These are phyloP conservation scores for Andrena bucephala DNA, from an alignment of 2,888 invertebrate species.

Conservation along the genomic window DNA sequence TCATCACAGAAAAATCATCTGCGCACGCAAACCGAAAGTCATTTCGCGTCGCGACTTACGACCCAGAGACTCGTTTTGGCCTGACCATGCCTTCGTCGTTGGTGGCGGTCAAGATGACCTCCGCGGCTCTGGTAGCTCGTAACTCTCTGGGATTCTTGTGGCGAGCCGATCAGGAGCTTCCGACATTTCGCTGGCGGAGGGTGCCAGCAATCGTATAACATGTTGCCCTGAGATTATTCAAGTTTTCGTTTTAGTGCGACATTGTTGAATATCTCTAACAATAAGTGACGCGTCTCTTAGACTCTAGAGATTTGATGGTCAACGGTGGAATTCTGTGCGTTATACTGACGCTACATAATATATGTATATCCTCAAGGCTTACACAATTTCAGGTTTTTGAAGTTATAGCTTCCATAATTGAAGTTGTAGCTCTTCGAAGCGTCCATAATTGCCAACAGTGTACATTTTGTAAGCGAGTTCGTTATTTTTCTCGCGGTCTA, in stretches of 20 bases:
- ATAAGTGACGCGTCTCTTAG: too few species aligned
- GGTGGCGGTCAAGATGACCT: conserved; percentile 31
- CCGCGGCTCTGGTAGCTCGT: conserved; percentile 31
- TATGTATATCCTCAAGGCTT: too few species aligned
- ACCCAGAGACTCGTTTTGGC: conserved; percentile 28
- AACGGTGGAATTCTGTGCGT: too few species aligned
- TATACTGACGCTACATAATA: too few species aligned
- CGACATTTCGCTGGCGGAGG: conserved; percentile 28
- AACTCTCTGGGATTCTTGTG: conserved; percentile 49
- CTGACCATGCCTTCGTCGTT: conserved; percentile 36
- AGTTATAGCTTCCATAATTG: too few species aligned
- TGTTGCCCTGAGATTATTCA: conserved; percentile 38
- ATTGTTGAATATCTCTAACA: neutral
- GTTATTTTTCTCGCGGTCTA: too few species aligned
- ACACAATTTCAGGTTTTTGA: too few species aligned
- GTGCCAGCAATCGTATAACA: conserved; percentile 35
- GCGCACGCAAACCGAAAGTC: conserved; percentile 12
- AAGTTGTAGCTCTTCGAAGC: too few species aligned
- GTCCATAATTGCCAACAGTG: too few species aligned
- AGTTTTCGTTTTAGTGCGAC: neutral
- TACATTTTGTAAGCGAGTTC: too few species aligned
- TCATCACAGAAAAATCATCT: conserved; percentile 21
- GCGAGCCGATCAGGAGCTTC: conserved; percentile 62
- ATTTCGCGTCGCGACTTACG: conserved; percentile 26
- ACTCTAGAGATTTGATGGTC: too few species aligned